Conservation (phyloP, 2,797 vertebrate species). For the Premnoplex brunnescens region DNA sequence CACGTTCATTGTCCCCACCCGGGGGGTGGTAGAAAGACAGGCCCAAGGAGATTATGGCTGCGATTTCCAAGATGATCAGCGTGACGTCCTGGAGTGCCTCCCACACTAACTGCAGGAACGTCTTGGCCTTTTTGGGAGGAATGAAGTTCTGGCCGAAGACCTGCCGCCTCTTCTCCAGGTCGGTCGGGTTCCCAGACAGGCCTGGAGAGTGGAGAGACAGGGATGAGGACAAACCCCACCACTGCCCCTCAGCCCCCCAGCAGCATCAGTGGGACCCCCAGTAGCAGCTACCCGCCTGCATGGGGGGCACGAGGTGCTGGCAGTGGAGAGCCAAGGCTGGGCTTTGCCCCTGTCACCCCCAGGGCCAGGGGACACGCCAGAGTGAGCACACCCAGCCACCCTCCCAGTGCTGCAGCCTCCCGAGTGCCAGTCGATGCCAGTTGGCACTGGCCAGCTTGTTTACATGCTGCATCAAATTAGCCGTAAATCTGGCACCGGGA, state of each 20-base stretch:
- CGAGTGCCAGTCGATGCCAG: not conserved
- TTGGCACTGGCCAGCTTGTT: conserved; percentile 18
- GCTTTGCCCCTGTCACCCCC: not conserved
- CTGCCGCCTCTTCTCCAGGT: conserved; percentile 90
- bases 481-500: not conserved
- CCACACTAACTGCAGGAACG: conserved; percentile 96
- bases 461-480: conserved; percentile 14
- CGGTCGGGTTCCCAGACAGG: conserved; percentile 89
- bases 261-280: rapidly evolving
- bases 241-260: not conserved
- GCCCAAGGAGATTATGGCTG: conserved; percentile 94
- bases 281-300: not conserved
- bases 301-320: rapidly evolving
- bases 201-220: conserved; percentile 71
- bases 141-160: conserved; percentile 91
- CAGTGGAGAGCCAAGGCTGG: not conserved
- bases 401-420: not conserved
- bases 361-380: rapidly evolving
- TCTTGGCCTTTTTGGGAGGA: conserved; percentile 94
- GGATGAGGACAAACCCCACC: not conserved
- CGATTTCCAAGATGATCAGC: conserved; percentile 95
- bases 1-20: conserved; percentile 85
- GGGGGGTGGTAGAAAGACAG: conserved; percentile 94
- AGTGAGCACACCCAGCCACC: rapidly evolving
- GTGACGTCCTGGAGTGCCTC: conserved; percentile 97